A percentile compares a stretch with the other conserved stretches of the same genome.
Evolutionary conservation across 2,888 invertebrate species (phyloP).

Genomic region (Lymantria monacha): DNA sequence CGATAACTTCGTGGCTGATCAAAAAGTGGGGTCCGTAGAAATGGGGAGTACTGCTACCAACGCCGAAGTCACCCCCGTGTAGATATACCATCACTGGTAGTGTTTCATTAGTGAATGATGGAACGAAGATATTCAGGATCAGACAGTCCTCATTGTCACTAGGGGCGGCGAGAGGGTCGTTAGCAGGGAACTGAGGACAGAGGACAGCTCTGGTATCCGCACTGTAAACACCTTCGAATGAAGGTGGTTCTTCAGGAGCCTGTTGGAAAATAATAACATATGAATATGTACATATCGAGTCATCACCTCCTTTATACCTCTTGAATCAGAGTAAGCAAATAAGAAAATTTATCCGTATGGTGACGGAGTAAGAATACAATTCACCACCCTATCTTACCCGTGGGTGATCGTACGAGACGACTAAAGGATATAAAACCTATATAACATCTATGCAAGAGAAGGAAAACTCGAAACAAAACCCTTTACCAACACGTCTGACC

Average conservation of each 20-base stretch:
- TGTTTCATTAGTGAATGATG: slow-evolving; percentile 43
- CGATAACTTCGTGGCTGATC: slow-evolving; percentile 61
- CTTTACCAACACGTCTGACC: no score
- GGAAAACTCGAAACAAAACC: no score
- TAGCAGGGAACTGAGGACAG: slow-evolving; percentile 67
- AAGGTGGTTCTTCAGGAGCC: slow-evolving; percentile 60
- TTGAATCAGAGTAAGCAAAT: neutral
- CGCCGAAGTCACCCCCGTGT: slow-evolving; percentile 76
- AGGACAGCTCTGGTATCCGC: slow-evolving; percentile 60
- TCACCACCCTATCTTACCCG: no score
- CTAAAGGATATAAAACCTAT: no score
- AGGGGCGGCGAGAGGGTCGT: slow-evolving; percentile 61
- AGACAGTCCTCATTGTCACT: slow-evolving; percentile 76
- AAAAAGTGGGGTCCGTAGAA: slow-evolving; percentile 75
- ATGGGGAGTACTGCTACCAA: slow-evolving; percentile 65
- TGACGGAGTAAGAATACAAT: no score
- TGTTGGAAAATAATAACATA: slow-evolving; percentile 22
- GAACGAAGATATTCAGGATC: slow-evolving; percentile 67
- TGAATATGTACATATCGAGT: neutral
- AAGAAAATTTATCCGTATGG: neutral
- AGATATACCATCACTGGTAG: slow-evolving; percentile 73
- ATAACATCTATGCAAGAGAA: no score
- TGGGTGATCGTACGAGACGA: no score
- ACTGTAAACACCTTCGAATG: slow-evolving; percentile 55
- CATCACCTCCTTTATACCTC: neutral